Base-by-base conservation (phyloP, 1,140 invertebrate genomes). In the Lithobius niger region DNA sequence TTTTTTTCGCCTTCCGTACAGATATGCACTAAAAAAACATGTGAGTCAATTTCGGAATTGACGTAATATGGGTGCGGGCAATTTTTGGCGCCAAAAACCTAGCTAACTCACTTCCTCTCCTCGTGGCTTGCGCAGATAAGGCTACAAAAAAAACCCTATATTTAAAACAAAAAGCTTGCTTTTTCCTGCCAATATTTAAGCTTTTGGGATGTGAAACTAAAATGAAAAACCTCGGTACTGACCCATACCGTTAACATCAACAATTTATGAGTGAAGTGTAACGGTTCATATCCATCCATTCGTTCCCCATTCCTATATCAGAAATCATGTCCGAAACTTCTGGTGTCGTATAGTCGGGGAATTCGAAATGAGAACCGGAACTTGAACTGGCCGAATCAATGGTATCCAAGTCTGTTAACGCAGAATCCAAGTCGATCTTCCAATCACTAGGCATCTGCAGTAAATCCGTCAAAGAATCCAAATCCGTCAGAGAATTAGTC, bases 291-390 rank as follows among this genome's bases (percentile, higher is more conserved):
- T 75, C 74, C 56, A 71, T 74, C 79, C 79, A 81, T 55, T 77
- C 77, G 60, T 65, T 74, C 57, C 69, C 69, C 16, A 77, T 74
- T 59, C 77, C 76, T 63, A 82, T 79, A 66, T 79, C 77, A 60
- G 74, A 79, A 57, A 82, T 71, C 64, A 75, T 74, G 64, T 74
- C 71, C n/a, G 66, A 69, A 60, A 88, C 82, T 66, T 88, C 84
- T 22, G 82, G 79, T 53, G 81, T 79, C 66, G 79, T 81, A 52
- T 82, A 81, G 57, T 71, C 69, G 42, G 69, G 68, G 72, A 88
- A 88, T 68, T 86, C 83, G 60, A 88, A 82, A 65, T 87, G 83
- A 13, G 84, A 84, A 1, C 78, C 79, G 18, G 78, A 82, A 31
- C 54, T 52, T 61, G 77, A 81, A 36, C 80, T 82, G 36, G 77